Evolutionary conservation across 2,888 invertebrate genomes (phyloP).

Genomic region (Molanna angustata): DNA sequence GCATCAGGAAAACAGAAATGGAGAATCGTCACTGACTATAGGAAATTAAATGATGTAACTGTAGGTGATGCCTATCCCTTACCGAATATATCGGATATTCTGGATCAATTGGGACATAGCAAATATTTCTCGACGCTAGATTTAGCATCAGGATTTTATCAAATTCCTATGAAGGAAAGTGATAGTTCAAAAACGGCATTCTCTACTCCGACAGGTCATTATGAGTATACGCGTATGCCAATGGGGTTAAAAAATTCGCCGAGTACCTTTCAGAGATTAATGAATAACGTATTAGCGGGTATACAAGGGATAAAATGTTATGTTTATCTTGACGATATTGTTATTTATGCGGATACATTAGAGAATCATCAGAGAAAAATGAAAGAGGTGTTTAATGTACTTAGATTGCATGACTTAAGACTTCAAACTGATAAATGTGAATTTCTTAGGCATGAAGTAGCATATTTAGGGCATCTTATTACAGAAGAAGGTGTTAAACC

Average conservation of each 20-base stretch:
- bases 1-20: slow-evolving; percentile 36
- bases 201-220: slow-evolving; percentile 37
- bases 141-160: slow-evolving; percentile 41
- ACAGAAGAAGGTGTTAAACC: slow-evolving; percentile 33
- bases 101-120: slow-evolving; percentile 39
- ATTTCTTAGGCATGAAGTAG: slow-evolving; percentile 35
- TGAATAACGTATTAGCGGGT: slow-evolving; percentile 39
- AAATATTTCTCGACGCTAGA: slow-evolving; percentile 40
- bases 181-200: slow-evolving; percentile 41
- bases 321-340: slow-evolving; percentile 39
- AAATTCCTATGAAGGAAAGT: slow-evolving; percentile 36
- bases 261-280: slow-evolving; percentile 40
- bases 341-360: slow-evolving; percentile 35
- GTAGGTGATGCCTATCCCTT: slow-evolving; percentile 39
- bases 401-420: slow-evolving; percentile 30
- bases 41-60: slow-evolving; percentile 40
- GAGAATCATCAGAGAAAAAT: slow-evolving; percentile 30
- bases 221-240: slow-evolving; percentile 39
- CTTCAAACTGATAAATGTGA: slow-evolving; percentile 35
- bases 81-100: slow-evolving; percentile 39
- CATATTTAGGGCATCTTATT: slow-evolving; percentile 37
- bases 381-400: slow-evolving; percentile 21
- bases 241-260: slow-evolving; percentile 44
- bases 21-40: slow-evolving; percentile 40
- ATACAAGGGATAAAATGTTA: slow-evolving; percentile 37